Percentiles rank a stretch among this genome's conserved stretches.
These are phyloP conservation scores for Dipodomys spectabilis DNA, from an alignment of 2,113 vertebrate species.

Conservation along the genomic window DNA sequence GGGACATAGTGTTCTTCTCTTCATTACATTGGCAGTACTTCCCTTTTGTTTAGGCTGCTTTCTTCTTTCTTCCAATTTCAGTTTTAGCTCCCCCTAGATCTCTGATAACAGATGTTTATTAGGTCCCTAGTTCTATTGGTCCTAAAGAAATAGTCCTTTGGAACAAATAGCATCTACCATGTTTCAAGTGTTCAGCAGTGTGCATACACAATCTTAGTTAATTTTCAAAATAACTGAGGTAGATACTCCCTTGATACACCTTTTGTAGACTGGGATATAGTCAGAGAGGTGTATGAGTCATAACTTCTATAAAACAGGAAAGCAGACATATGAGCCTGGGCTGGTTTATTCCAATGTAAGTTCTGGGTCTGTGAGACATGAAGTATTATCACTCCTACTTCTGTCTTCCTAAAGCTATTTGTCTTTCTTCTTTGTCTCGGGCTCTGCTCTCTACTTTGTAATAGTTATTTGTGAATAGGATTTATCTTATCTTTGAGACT, in stretches of 20 bases:
- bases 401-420: not conserved
- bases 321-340: not conserved
- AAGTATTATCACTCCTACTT: not conserved
- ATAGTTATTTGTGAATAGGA: constrained; percentile 36
- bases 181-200: not conserved
- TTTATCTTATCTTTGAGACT: constrained; percentile 42
- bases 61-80: not conserved
- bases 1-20: not conserved
- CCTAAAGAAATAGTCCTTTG: not conserved
- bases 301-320: not conserved
- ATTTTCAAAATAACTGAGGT: not conserved
- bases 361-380: not conserved
- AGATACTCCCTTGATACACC: not conserved
- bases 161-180: not conserved
- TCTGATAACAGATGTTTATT: not conserved
- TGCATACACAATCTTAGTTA: not conserved
- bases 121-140: not conserved
- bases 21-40: not conserved
- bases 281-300: not conserved
- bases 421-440: not conserved
- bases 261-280: not conserved
- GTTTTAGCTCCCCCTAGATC: not conserved
- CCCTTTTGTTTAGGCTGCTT: not conserved
- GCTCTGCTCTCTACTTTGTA: not conserved
- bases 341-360: not conserved